These are phyloP conservation scores for Pseudochirops cupreus DNA, from an alignment of 2,797 vertebrate genomes.

Conservation along the genomic window DNA sequence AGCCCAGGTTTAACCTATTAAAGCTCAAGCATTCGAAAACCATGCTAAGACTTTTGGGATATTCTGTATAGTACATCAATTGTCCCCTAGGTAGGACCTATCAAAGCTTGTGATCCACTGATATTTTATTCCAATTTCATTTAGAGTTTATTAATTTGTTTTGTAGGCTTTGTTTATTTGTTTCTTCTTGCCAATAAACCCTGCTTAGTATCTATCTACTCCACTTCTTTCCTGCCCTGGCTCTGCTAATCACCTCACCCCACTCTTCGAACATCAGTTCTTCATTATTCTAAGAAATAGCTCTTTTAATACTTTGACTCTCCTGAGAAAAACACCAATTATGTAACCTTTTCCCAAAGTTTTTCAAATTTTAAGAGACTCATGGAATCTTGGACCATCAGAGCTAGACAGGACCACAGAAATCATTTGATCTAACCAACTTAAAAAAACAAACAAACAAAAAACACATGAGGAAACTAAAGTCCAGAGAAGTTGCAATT, in stretches of 20 bases:
- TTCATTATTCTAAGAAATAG: not conserved
- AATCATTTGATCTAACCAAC: not conserved
- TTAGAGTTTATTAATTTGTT: slow-evolving; percentile 14
- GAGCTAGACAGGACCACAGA: not conserved
- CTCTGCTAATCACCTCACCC: not conserved
- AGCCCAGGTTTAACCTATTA: not conserved
- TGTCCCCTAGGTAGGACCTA: not conserved
- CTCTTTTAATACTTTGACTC: slow-evolving; percentile 50
- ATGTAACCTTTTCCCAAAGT: not conserved
- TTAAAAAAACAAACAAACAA: no score
- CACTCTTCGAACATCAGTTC: not conserved
- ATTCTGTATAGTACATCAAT: not conserved
- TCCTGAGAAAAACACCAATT: slow-evolving; percentile 32
- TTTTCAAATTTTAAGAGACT: not conserved
- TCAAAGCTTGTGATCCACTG: not conserved
- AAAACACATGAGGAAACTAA: not conserved
- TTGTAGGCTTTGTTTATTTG: slow-evolving; percentile 5
- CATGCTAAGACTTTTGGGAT: not conserved
- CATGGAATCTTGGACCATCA: not conserved
- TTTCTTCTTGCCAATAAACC: slow-evolving; percentile 19
- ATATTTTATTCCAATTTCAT: not conserved
- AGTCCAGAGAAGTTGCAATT: not conserved
- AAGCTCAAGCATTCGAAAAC: not conserved
- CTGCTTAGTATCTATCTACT: not conserved
- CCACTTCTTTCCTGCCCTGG: not conserved